Percentiles rank a stretch among this genome's conserved stretches.
Conservation (phyloP, 2,888 invertebrate species). For the Lasius platythorax region DNA sequence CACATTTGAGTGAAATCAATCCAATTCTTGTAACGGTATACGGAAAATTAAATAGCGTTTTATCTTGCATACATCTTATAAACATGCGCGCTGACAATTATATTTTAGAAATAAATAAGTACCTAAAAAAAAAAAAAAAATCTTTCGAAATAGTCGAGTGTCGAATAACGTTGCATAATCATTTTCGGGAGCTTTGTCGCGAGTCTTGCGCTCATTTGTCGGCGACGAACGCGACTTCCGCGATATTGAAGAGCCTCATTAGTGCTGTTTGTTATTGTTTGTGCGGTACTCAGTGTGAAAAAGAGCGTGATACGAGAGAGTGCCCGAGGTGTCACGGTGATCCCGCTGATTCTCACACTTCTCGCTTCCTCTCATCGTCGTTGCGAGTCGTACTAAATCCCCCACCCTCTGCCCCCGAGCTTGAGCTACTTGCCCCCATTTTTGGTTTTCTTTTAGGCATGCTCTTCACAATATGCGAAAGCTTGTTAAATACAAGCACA, state of each 20-base stretch:
- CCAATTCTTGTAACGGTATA: not conserved
- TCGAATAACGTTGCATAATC: conserved; percentile 71
- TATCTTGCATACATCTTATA: not conserved
- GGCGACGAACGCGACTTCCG: conserved; percentile 68
- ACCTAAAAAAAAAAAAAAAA: not conserved
- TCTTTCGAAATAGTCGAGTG: conserved; percentile 61
- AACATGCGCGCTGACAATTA: not conserved
- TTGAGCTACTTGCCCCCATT: conserved; percentile 84
- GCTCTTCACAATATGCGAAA: conserved; percentile 84
- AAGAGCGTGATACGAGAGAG: conserved; percentile 83
- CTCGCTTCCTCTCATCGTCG: conserved; percentile 57
- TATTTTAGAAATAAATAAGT: conserved; percentile 8
- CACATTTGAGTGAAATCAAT: not conserved
- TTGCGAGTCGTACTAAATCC: conserved; percentile 62
- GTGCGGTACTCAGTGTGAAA: conserved; percentile 80
- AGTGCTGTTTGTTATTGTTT: conserved; percentile 86
- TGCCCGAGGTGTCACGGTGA: conserved; percentile 85
- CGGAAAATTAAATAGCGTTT: not conserved
- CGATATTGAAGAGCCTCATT: conserved; percentile 85
- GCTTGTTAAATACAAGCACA: conserved; percentile 85
- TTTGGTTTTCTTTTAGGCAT: conserved; percentile 86
- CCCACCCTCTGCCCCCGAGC: conserved; percentile 62
- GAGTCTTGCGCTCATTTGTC: conserved; percentile 67
- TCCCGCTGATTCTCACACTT: conserved; percentile 85
- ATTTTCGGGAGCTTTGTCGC: conserved; percentile 71